These are phyloP conservation scores for Drosophila helvetica DNA, from an alignment of 2,888 invertebrate genomes.

Conservation along the genomic window DNA sequence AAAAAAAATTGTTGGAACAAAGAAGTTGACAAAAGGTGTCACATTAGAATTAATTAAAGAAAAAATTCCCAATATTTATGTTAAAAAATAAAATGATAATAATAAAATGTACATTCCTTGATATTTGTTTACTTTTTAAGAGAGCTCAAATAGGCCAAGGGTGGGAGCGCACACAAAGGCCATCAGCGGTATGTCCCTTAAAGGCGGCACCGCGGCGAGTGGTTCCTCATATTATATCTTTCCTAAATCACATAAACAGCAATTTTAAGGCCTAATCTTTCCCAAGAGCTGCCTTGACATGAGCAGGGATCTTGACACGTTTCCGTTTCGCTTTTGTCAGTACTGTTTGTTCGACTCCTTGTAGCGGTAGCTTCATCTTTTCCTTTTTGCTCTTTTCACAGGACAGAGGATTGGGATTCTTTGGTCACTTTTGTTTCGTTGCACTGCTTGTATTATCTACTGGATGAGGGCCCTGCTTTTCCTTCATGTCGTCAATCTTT, in stretches of 20 bases:
- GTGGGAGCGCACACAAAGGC: no score
- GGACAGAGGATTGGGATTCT: slow-evolving; percentile 94
- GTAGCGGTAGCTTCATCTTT: slow-evolving; percentile 81
- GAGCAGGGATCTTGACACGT: slow-evolving; percentile 85
- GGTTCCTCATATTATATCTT: slow-evolving; percentile 1
- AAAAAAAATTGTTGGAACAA: no score
- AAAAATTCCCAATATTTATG: no score
- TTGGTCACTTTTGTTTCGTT: slow-evolving; percentile 85
- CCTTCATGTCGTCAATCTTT: slow-evolving; percentile 86
- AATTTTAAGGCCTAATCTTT: slow-evolving; percentile 72
- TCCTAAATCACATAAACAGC: background rate
- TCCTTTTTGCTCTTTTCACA: slow-evolving; percentile 92
- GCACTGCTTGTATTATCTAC: slow-evolving; percentile 64
- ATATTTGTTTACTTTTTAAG: no score
- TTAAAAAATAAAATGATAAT: no score
- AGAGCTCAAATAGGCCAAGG: no score
- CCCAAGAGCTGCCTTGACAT: slow-evolving; percentile 87
- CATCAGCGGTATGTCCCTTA: no score
- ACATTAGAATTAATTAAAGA: no score
- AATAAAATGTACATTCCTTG: no score
- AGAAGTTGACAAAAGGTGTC: no score
- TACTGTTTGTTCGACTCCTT: slow-evolving; percentile 48
- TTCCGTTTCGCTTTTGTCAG: slow-evolving; percentile 80
- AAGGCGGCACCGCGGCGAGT: no score
- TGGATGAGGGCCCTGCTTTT: slow-evolving; percentile 86